These are phyloP conservation scores for Heliothis subflexa DNA, from an alignment of 1,140 invertebrate genomes.

Conservation along the genomic window DNA sequence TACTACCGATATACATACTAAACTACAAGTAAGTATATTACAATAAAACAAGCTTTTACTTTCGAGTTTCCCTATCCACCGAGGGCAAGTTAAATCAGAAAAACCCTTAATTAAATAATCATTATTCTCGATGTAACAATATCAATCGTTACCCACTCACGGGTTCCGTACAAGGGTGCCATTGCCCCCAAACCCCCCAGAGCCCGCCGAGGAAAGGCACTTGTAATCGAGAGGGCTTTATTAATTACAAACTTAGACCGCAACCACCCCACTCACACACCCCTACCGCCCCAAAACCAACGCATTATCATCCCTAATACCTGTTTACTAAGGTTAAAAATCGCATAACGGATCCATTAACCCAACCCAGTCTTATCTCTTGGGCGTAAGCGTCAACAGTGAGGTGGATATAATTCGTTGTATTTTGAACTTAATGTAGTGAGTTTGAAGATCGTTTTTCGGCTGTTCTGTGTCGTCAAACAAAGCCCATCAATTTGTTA, in stretches of 20 bases:
- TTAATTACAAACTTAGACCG: constrained; percentile 85
- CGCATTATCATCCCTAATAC: constrained; percentile 71
- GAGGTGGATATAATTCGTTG: constrained; percentile 45
- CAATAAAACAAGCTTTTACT: too few species aligned
- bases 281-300: constrained; percentile 56
- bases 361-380: constrained; percentile 80
- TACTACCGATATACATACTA: too few species aligned
- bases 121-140: constrained; percentile 35
- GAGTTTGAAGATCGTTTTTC: constrained; percentile 58
- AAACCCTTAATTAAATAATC: constrained; percentile 29
- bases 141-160: constrained; percentile 35
- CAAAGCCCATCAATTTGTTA: constrained; percentile 83
- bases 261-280: constrained; percentile 60
- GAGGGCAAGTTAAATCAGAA: not conserved
- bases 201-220: constrained; percentile 78
- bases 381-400: constrained; percentile 73
- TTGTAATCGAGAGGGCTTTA: constrained; percentile 86
- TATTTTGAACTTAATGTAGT: constrained; percentile 63
- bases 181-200: constrained; percentile 54
- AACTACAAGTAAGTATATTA: too few species aligned
- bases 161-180: not conserved
- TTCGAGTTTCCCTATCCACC: not conserved
- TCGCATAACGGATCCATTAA: constrained; percentile 63
- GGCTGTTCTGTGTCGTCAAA: constrained; percentile 49
- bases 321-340: constrained; percentile 73